phyloP scores from a whole-genome alignment of 2,113 vertebrate genomes.

The Petroica traversi region DNA sequence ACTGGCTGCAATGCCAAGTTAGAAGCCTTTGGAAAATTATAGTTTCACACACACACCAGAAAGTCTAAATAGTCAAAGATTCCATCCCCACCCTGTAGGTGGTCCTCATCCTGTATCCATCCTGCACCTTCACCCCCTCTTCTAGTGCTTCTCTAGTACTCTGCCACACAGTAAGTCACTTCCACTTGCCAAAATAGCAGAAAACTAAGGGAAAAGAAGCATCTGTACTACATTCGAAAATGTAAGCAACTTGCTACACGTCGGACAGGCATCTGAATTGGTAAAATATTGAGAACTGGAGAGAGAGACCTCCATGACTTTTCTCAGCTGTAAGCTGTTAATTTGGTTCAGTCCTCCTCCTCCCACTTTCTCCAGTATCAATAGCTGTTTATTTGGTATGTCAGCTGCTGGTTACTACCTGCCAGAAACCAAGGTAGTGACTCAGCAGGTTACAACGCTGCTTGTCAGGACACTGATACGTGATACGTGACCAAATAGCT shows the following conservation, averaged over 20 bases:
- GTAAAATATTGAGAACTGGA: neutral
- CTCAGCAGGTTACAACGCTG: neutral
- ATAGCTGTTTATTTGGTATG: neutral
- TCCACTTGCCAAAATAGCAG: neutral
- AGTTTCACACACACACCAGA: neutral
- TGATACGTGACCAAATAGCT: fast-evolving
- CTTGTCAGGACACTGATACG: fast-evolving
- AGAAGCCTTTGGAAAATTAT: neutral
- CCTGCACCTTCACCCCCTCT: neutral
- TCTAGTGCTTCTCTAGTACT: neutral
- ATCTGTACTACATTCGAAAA: neutral
- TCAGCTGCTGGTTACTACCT: neutral
- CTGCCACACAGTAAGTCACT: neutral
- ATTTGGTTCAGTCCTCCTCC: neutral
- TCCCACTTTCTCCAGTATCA: neutral
- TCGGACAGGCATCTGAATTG: neutral
- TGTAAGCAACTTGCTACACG: neutral
- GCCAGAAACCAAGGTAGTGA: neutral
- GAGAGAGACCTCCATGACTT: neutral
- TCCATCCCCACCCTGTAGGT: fast-evolving
- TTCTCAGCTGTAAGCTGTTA: neutral
- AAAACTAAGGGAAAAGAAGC: neutral
- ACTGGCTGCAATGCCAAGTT: fast-evolving
- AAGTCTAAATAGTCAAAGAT: neutral
- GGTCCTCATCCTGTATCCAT: neutral